These are phyloP conservation scores for Catharus fuscescens DNA, from an alignment of 2,113 vertebrate genomes.

Conservation along the genomic window DNA sequence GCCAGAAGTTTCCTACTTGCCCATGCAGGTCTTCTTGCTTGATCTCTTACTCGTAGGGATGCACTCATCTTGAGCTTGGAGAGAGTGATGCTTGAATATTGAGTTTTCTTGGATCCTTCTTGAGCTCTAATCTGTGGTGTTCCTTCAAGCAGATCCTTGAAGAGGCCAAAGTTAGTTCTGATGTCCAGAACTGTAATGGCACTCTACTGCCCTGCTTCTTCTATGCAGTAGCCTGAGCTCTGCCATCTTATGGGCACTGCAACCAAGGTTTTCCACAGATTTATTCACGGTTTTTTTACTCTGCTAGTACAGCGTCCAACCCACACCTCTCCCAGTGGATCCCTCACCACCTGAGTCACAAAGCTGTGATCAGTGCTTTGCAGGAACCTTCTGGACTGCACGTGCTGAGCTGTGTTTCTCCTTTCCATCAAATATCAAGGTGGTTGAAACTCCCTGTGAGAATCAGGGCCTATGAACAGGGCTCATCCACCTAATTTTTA, in stretches of 20 bases:
- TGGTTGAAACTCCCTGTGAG: too few species aligned
- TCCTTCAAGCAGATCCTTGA: neutral
- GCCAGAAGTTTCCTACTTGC: neutral
- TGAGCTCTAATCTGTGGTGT: neutral
- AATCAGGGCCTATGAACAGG: neutral
- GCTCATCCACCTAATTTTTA: neutral
- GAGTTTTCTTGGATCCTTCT: neutral
- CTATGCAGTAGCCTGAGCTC: neutral
- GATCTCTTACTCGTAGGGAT: neutral
- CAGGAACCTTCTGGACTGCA: neutral
- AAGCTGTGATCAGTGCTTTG: neutral
- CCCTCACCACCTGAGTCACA: neutral
- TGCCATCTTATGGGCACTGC: too few species aligned
- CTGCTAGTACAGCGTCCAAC: neutral
- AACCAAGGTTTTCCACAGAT: neutral
- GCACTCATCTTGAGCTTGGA: neutral
- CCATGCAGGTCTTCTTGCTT: neutral
- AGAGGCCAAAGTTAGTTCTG: neutral
- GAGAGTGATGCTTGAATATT: neutral
- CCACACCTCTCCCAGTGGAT: neutral
- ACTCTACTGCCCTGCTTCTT: neutral
- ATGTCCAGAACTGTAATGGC: neutral
- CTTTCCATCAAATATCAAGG: neutral
- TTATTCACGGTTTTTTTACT: neutral
- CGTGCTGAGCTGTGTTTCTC: neutral